Conservation (phyloP, 2,888 invertebrate genomes). For the Orthosia gracilis region DNA sequence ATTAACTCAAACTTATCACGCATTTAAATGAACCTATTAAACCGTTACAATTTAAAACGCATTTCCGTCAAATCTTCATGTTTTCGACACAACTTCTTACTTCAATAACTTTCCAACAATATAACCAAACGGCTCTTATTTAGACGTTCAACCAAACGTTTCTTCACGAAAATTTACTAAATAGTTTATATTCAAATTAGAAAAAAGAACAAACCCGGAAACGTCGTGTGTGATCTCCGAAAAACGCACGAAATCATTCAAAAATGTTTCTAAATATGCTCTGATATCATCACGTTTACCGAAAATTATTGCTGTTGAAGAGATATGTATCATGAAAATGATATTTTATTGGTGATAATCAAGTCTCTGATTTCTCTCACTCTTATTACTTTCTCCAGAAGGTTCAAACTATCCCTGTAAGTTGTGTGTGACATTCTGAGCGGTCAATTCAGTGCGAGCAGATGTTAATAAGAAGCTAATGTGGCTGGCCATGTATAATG, state of each 20-base stretch:
- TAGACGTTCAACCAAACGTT: constrained; percentile 55
- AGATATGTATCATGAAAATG: constrained; percentile 82
- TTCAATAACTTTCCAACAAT: constrained; percentile 66
- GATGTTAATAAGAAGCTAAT: constrained; percentile 79
- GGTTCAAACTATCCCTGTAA: constrained; percentile 56
- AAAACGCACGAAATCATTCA: constrained; percentile 70
- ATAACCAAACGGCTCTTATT: constrained; percentile 62
- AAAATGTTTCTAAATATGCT: constrained; percentile 75
- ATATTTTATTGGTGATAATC: constrained; percentile 81
- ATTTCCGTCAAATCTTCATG: constrained; percentile 52
- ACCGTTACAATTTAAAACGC: constrained; percentile 49
- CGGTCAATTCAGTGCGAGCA: constrained; percentile 72
- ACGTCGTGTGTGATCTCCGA: constrained; percentile 84
- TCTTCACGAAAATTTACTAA: constrained; percentile 56
- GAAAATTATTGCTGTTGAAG: constrained; percentile 74
- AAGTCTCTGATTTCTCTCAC: constrained; percentile 49
- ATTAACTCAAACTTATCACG: constrained; percentile 28
- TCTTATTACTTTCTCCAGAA: constrained; percentile 56
- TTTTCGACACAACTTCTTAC: constrained; percentile 58
- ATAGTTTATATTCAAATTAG: constrained; percentile 71
- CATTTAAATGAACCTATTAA: constrained; percentile 46
- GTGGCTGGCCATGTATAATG: constrained; percentile 86
- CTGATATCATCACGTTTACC: constrained; percentile 81
- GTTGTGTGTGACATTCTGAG: constrained; percentile 62
- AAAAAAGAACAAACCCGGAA: constrained; percentile 74